phyloP scores from a whole-genome alignment of 2,113 vertebrate species.

The Melanotaenia duboulayi region DNA sequence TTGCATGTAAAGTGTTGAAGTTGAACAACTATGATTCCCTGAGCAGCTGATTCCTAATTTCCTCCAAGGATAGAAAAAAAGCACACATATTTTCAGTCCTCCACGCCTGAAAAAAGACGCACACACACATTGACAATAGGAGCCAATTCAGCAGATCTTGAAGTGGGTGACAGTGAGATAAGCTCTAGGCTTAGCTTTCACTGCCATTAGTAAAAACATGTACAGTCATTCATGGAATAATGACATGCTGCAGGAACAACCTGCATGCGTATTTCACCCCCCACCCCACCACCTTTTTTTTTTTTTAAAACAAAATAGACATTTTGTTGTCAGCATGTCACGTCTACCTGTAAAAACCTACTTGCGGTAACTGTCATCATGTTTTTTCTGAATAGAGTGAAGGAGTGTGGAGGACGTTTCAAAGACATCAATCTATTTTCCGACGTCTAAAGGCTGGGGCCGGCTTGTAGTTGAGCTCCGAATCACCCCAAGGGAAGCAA shows the following conservation, averaged over 20 bases:
- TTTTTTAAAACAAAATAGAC: conserved; percentile 46
- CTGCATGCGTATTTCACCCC: conserved; percentile 9
- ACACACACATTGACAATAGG: background rate
- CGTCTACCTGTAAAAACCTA: conserved; percentile 39
- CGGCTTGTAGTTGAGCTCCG: conserved; percentile 32
- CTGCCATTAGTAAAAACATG: conserved; percentile 67
- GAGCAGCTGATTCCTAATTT: conserved; percentile 12
- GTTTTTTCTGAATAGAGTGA: conserved; percentile 20
- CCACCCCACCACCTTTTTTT: too few species aligned
- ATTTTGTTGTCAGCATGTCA: conserved; percentile 32
- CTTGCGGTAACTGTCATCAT: conserved; percentile 23
- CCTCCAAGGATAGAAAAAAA: background rate
- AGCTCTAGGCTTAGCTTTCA: conserved; percentile 54
- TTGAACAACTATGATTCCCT: background rate
- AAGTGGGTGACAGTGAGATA: conserved; percentile 58
- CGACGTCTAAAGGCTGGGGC: background rate
- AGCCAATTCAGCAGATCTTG: conserved; percentile 56
- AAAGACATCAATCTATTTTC: conserved; percentile 69
- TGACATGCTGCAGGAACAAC: conserved; percentile 57
- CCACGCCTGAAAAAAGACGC: conserved; percentile 11
- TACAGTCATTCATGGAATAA: conserved; percentile 57
- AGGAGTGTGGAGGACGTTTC: conserved; percentile 58
- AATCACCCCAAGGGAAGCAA: conserved; percentile 32
- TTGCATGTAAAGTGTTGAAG: background rate
- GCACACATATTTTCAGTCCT: background rate